phyloP scores from a whole-genome alignment of 2,797 vertebrate species.

The Merluccius polli region DNA sequence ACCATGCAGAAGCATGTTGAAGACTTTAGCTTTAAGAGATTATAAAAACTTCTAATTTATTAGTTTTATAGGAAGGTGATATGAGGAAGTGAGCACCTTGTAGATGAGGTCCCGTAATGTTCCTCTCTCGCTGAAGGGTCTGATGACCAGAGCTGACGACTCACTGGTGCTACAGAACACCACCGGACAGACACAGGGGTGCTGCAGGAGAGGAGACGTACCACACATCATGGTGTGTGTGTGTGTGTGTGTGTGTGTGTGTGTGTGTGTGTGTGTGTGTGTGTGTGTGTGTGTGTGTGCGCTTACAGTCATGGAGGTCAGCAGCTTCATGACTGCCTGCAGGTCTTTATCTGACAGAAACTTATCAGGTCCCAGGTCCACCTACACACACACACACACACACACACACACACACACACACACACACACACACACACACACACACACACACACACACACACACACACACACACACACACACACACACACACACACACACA shows the following conservation, averaged over 20 bases:
- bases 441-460: constrained; percentile 7
- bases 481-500: too few relatives aligned
- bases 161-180: constrained; percentile 88
- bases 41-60: too few relatives aligned
- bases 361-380: constrained; percentile 95
- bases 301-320: constrained; percentile 85
- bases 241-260: constrained; percentile 6
- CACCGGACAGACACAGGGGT: constrained; percentile 84
- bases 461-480: too few relatives aligned
- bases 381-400: constrained; percentile 61
- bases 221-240: background rate
- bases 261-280: constrained; percentile 13
- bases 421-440: too few relatives aligned
- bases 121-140: constrained; percentile 89
- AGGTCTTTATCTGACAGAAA: constrained; percentile 96
- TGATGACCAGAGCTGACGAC: constrained; percentile 88
- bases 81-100: constrained; percentile 76
- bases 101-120: constrained; percentile 94
- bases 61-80: background rate
- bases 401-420: too few relatives aligned
- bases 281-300: constrained; percentile 9
- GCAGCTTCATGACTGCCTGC: constrained; percentile 87
- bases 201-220: constrained; percentile 63
- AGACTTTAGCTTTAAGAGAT: too few relatives aligned
- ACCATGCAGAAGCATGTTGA: too few relatives aligned